These are phyloP conservation scores for Microcebus jonahi DNA, from an alignment of 2,113 vertebrate species.

Conservation along the genomic window DNA sequence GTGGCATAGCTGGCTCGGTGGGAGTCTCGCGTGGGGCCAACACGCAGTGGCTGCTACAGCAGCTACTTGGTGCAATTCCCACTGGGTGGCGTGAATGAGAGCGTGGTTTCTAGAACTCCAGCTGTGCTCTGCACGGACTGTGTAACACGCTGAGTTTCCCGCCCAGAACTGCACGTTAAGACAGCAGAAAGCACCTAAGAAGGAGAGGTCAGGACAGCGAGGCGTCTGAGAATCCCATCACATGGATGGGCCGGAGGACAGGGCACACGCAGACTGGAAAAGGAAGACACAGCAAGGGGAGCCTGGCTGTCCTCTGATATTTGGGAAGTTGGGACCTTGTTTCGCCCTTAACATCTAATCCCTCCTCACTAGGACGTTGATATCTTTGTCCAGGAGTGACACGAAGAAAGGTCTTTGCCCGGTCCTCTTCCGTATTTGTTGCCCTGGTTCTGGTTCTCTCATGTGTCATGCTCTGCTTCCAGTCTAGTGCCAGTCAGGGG, in stretches of 20 bases:
- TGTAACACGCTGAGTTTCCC: not conserved
- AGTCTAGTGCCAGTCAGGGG: too few relatives aligned
- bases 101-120: not conserved
- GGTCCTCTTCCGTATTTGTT: not conserved
- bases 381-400: not conserved
- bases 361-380: not conserved
- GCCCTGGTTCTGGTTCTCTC: not conserved
- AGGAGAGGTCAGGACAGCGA: accelerated
- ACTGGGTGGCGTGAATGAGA: not conserved
- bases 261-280: accelerated
- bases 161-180: not conserved
- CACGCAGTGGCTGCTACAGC: too few relatives aligned
- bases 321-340: not conserved
- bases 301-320: not conserved
- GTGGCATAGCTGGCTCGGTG: not conserved
- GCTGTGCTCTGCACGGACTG: not conserved
- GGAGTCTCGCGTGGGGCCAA: not conserved
- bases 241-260: not conserved
- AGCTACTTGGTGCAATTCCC: too few relatives aligned
- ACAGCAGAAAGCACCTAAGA: not conserved
- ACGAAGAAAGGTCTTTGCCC: not conserved
- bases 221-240: not conserved
- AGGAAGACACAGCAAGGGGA: not conserved
- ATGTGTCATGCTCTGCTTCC: accelerated
- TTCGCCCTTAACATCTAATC: not conserved